Conservation (phyloP, 2,113 vertebrate species). For the Mirza zaza region DNA sequence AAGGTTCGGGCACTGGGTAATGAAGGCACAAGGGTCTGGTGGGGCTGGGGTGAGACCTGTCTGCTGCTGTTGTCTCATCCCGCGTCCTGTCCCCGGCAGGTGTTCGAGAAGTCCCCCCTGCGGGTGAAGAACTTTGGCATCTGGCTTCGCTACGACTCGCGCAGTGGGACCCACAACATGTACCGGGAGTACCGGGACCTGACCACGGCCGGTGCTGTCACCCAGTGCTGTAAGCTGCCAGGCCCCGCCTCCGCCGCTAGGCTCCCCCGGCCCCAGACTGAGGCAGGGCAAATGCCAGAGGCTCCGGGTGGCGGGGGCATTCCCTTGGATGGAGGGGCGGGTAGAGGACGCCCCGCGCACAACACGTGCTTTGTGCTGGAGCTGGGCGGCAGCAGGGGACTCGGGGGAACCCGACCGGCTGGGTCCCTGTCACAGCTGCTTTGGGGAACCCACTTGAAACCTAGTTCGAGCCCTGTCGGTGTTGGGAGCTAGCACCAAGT, state of each 20-base stretch:
- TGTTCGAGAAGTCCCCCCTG: slow-evolving; percentile 95
- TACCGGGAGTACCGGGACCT: slow-evolving; percentile 98
- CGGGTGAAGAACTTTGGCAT: slow-evolving; percentile 98
- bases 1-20: too few relatives aligned
- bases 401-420: not conserved
- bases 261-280: not conserved
- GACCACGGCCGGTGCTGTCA: slow-evolving; percentile 96
- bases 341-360: not conserved
- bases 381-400: not conserved
- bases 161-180: slow-evolving; percentile 99
- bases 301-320: not conserved
- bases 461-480: too few relatives aligned
- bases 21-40: not conserved
- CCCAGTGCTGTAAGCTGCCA: slow-evolving; percentile 95
- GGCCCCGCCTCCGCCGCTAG: not conserved
- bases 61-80: not conserved
- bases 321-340: not conserved
- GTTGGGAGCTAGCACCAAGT: not conserved
- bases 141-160: slow-evolving; percentile 98
- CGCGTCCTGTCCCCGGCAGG: slow-evolving; percentile 79
- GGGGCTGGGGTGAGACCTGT: fast-evolving
- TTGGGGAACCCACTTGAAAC: not conserved
- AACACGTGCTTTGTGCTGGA: not conserved
- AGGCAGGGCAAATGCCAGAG: not conserved
- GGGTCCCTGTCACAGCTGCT: not conserved